Evolutionary conservation across 2,888 invertebrate species (phyloP).

Genomic region (Teinopalpus imperialis): DNA sequence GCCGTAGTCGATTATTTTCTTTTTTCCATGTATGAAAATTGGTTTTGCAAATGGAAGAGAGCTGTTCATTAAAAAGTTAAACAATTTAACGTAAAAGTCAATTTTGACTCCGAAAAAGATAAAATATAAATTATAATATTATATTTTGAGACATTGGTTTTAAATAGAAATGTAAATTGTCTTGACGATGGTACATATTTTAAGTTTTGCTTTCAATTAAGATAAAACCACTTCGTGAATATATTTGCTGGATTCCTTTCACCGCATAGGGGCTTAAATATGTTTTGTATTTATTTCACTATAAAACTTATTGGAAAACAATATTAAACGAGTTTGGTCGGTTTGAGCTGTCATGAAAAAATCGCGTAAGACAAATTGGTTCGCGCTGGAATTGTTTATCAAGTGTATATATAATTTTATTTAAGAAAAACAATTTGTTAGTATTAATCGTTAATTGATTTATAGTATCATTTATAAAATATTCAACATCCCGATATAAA

Average conservation of each 20-base stretch:
- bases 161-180: too few species aligned
- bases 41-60: too few species aligned
- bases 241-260: neutral
- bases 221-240: neutral
- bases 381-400: neutral
- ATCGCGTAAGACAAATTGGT: constrained; percentile 11
- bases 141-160: too few species aligned
- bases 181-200: too few species aligned
- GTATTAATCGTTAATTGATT: constrained; percentile 1
- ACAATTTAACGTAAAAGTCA: too few species aligned
- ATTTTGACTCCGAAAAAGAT: too few species aligned
- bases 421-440: constrained; percentile 3
- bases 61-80: too few species aligned
- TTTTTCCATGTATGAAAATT: too few species aligned
- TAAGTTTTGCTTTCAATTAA: constrained; percentile 9
- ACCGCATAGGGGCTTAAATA: constrained; percentile 3
- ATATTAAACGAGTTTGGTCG: constrained; percentile 11
- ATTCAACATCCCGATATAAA: neutral
- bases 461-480: constrained; percentile 1
- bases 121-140: too few species aligned
- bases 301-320: neutral
- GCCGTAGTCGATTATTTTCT: too few species aligned
- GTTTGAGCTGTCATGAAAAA: neutral
- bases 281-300: constrained; percentile 7
- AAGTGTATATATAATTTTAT: neutral